Percentiles rank a stretch among this genome's conserved stretches.
Conservation (phyloP, 2,888 invertebrate genomes). For the Drosophila leonis region DNA sequence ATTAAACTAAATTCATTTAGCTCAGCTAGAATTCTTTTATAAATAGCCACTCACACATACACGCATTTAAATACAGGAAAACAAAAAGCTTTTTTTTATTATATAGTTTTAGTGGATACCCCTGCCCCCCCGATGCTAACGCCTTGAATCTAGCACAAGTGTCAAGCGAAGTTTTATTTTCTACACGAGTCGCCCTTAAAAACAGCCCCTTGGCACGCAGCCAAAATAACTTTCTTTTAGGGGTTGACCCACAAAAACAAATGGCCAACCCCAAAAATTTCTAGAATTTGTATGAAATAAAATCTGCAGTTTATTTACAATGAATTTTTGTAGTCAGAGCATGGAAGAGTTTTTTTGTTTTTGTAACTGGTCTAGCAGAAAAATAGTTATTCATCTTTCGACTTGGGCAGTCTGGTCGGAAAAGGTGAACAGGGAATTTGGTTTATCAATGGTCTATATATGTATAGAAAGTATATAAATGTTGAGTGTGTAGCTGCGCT, state of each 20-base stretch:
- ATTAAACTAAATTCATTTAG: slow-evolving; percentile 15
- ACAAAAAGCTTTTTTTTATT: slow-evolving; percentile 25
- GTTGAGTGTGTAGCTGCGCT: neutral
- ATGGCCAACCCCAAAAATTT: slow-evolving; percentile 14
- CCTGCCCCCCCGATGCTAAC: slow-evolving; percentile 18
- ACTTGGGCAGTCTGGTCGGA: slow-evolving; percentile 14
- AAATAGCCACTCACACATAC: slow-evolving; percentile 24
- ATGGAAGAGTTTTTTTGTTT: slow-evolving; percentile 1
- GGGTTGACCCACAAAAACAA: slow-evolving; percentile 54
- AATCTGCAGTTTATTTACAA: slow-evolving; percentile 24
- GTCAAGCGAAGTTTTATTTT: slow-evolving; percentile 61
- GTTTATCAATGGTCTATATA: neutral
- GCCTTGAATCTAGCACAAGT: slow-evolving; percentile 54
- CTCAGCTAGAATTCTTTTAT: slow-evolving; percentile 15
- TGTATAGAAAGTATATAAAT: neutral
- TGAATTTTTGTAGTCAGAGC: slow-evolving; percentile 22
- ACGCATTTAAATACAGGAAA: slow-evolving; percentile 22
- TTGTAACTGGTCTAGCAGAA: slow-evolving; percentile 3
- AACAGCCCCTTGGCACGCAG: slow-evolving; percentile 72
- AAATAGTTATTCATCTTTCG: slow-evolving; percentile 10
- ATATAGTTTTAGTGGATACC: slow-evolving; percentile 26
- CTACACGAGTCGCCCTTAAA: slow-evolving; percentile 40
- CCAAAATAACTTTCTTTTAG: slow-evolving; percentile 39
- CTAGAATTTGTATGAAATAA: slow-evolving; percentile 1
- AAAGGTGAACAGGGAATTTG: slow-evolving; percentile 18